A percentile compares a stretch with the other conserved stretches of the same genome.
Conservation (phyloP, 2,888 invertebrate species). For the Adelognathus sp. region DNA sequence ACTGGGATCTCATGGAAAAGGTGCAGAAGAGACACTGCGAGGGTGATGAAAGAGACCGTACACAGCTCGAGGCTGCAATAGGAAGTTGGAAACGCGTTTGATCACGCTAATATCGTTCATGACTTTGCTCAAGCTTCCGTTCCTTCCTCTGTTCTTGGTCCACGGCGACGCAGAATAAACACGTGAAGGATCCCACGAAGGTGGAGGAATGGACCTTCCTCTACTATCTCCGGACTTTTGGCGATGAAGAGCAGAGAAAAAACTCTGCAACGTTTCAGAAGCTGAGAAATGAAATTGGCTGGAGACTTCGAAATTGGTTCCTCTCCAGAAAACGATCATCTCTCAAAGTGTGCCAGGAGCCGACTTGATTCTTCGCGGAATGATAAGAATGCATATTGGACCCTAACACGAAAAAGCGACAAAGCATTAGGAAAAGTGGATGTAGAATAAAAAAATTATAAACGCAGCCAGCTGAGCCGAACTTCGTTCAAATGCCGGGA, state of each 20-base stretch:
- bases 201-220: neutral
- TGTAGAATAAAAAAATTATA: neutral
- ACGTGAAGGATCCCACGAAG: neutral
- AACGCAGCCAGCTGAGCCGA: neutral
- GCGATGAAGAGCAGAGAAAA: neutral
- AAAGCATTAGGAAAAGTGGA: neutral
- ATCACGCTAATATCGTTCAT: slow-evolving; percentile 41
- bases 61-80: slow-evolving; percentile 44
- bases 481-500: neutral
- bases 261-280: neutral
- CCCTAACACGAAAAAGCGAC: neutral
- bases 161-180: slow-evolving; percentile 7
- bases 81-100: slow-evolving; percentile 54
- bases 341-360: neutral
- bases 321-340: neutral
- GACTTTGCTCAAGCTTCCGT: slow-evolving; percentile 15
- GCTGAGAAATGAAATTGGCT: neutral
- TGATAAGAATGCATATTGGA: neutral
- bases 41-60: neutral
- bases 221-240: neutral
- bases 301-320: neutral
- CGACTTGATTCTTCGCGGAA: neutral
- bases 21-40: neutral
- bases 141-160: neutral
- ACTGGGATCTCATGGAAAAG: slow-evolving; percentile 16